Conservation (phyloP, 1,140 invertebrate species). For the Macrobrachium nipponense region DNA sequence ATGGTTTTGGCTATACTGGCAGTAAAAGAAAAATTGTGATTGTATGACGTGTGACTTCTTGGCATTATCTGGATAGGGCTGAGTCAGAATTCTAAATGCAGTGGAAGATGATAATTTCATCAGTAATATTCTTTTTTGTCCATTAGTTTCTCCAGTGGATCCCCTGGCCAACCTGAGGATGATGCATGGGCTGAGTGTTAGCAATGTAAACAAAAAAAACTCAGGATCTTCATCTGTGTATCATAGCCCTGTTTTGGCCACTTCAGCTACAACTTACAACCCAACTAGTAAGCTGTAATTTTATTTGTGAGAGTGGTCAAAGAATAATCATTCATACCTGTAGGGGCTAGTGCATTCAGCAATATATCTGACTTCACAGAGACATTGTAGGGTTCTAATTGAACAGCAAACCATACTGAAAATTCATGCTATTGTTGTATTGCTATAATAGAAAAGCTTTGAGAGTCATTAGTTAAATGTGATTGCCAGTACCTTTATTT, state of each 20-base stretch:
- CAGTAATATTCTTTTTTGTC: not conserved
- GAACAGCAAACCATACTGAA: too few species aligned
- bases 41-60: too few species aligned
- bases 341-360: not conserved
- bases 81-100: too few species aligned
- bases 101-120: not conserved
- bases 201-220: conserved; percentile 46
- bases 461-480: too few species aligned
- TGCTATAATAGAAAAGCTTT: too few species aligned
- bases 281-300: conserved; percentile 10
- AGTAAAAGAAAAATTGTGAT: too few species aligned
- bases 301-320: not conserved
- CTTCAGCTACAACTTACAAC: conserved; percentile 31
- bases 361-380: too few species aligned
- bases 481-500: too few species aligned
- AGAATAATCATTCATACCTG: not conserved
- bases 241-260: conserved; percentile 50
- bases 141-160: conserved; percentile 40
- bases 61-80: too few species aligned
- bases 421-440: too few species aligned
- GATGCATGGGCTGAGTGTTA: conserved; percentile 56
- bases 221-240: conserved; percentile 43
- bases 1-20: too few species aligned
- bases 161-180: conserved; percentile 54
- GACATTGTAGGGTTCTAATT: too few species aligned